A percentile compares a stretch with the other conserved stretches of the same genome.
phyloP scores from a whole-genome alignment of 2,797 vertebrate species.

The Sciurus carolinensis region DNA sequence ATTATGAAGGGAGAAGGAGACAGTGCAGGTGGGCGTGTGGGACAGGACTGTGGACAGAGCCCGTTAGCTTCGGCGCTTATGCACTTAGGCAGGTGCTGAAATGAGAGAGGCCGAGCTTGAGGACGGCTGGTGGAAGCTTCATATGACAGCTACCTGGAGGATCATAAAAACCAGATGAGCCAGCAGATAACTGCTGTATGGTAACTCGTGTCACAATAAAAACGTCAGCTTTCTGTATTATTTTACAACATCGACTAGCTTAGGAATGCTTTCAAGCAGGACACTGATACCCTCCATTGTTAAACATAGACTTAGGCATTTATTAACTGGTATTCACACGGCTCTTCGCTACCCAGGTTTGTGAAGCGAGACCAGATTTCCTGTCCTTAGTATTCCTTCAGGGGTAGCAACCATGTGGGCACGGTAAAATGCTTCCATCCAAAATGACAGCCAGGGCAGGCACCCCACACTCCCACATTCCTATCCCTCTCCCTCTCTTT shows the following conservation, averaged over 20 bases:
- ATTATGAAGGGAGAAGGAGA: neutral
- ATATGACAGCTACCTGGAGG: slow-evolving; percentile 83
- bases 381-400: slow-evolving; percentile 69
- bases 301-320: slow-evolving; percentile 81
- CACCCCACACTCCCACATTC: neutral
- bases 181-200: slow-evolving; percentile 84
- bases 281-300: slow-evolving; percentile 79
- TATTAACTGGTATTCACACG: slow-evolving; percentile 77
- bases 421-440: slow-evolving; percentile 68
- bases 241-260: slow-evolving; percentile 85
- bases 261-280: slow-evolving; percentile 89
- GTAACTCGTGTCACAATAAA: slow-evolving; percentile 87
- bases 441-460: slow-evolving; percentile 42
- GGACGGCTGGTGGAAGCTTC: slow-evolving; percentile 79
- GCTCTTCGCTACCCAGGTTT: slow-evolving; percentile 72
- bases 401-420: slow-evolving; percentile 51
- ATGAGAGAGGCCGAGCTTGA: slow-evolving; percentile 83
- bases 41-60: slow-evolving; percentile 72
- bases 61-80: slow-evolving; percentile 79
- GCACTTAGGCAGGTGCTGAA: slow-evolving; percentile 86
- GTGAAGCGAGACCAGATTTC: slow-evolving; percentile 79
- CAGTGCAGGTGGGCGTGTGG: neutral
- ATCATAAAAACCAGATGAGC: slow-evolving; percentile 89
- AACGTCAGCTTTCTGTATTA: slow-evolving; percentile 88
- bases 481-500: slow-evolving; percentile 12